Evolutionary conservation across 2,888 invertebrate species (phyloP), one percentile per base, ranked within the genome.

Genomic region (Archips crataeganus): DNA sequence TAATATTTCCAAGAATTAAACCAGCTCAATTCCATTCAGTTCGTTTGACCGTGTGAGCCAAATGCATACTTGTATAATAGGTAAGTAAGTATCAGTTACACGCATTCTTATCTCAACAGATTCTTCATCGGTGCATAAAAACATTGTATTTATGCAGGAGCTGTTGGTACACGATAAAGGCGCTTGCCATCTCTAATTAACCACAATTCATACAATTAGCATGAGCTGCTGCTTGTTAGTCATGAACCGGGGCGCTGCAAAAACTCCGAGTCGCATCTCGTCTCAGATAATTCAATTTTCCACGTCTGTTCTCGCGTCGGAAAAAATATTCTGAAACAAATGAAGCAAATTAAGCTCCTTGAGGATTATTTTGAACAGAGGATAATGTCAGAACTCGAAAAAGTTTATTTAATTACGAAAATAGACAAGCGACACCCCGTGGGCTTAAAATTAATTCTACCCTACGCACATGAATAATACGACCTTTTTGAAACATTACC

Each of bases 401-500:
- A 57, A 57, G 57, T 57, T 57, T 57, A 57, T 57, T 57, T 11
- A 57, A 32, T 57, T 57, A 57, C 11, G 57, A 57, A 57, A 62
- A 62, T 62, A 42, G 62, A 23, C 34, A 36, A n/a, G n/a, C 60
- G 13, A 36, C 34, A 36, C 36, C 36, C 36, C n/a, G n/a, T n/a
- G 34, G 13, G 34, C 36, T 39, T 62, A 42, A n/a, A 42, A 62
- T 62, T 62, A 15, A 62, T 62, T 60, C 60, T n/a, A 23, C 42
- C 62, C 62, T 42, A 62, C 62, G 62, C 62, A 36, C 60, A 36
- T 36, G 60, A 36, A 60, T 36, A 60, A 42, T 62, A 42, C n/a
- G 60, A 62, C 62, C 62, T 42, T 62, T 62, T 62, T 62, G 36
- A 23, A 39, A 62, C 42, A 62, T 62, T 60, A 60, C 36, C 23